Evolutionary conservation across 2,797 vertebrate species (phyloP).

Genomic region (Catostomus latipinnis): DNA sequence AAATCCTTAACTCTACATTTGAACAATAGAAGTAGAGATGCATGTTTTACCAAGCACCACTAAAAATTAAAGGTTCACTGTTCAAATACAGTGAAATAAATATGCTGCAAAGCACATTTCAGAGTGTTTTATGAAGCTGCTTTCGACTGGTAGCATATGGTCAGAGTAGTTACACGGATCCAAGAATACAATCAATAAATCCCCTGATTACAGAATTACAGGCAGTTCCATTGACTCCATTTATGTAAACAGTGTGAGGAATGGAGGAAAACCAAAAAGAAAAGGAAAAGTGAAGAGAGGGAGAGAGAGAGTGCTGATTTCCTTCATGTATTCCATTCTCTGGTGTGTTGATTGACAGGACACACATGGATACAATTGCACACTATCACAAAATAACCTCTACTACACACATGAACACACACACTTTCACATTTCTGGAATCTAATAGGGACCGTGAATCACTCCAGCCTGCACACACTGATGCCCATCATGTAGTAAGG

Average conservation of each 20-base stretch:
- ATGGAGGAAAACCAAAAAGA: slow-evolving; percentile 1
- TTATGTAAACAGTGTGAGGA: slow-evolving; percentile 38
- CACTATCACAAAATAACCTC: slow-evolving; percentile 13
- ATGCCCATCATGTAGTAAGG: slow-evolving; percentile 34
- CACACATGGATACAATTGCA: slow-evolving; percentile 33
- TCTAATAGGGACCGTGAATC: slow-evolving; percentile 46
- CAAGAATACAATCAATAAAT: slow-evolving; percentile 41
- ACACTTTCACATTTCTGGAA: slow-evolving; percentile 14
- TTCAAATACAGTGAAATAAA: slow-evolving; percentile 28
- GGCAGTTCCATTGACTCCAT: slow-evolving; percentile 39
- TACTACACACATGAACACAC: slow-evolving; percentile 13
- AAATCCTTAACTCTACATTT: slow-evolving; percentile 3
- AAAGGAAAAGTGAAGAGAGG: neutral
- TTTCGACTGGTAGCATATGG: slow-evolving; percentile 37
- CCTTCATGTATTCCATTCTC: slow-evolving; percentile 27
- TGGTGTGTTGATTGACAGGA: slow-evolving; percentile 21
- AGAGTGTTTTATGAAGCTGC: neutral
- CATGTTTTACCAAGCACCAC: neutral
- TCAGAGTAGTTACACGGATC: slow-evolving; percentile 35
- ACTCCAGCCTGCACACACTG: slow-evolving; percentile 20
- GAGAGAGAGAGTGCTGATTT: slow-evolving; percentile 1
- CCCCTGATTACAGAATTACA: slow-evolving; percentile 51
- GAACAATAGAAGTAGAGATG: neutral
- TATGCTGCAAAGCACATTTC: neutral
- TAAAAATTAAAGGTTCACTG: slow-evolving; percentile 17